phyloP scores from a whole-genome alignment of 1,140 invertebrate genomes.

The Paraescarpia echinospica region DNA sequence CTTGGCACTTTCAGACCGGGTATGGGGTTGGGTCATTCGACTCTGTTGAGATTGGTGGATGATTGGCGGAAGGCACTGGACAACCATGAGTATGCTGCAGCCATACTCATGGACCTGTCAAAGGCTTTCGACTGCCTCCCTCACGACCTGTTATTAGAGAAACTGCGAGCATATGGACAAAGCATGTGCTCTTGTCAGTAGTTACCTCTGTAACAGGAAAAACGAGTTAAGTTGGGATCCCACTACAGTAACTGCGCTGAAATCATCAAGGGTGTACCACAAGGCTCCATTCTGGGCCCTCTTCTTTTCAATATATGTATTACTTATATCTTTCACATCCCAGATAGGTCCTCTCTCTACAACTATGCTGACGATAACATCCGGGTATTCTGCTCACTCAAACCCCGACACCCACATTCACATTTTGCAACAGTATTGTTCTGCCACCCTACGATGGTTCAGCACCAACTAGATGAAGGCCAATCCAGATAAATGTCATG shows the following conservation, averaged over 20 bases:
- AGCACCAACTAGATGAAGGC: slow-evolving; percentile 26
- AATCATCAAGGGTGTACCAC: not conserved
- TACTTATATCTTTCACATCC: not conserved
- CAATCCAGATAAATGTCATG: slow-evolving; percentile 20
- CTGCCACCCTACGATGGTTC: slow-evolving; percentile 10
- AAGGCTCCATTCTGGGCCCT: not conserved
- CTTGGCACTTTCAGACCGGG: slow-evolving; percentile 3
- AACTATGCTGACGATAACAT: slow-evolving; percentile 10
- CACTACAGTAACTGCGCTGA: too few relatives aligned
- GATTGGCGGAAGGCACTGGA: slow-evolving; percentile 21
- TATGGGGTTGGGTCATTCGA: not conserved
- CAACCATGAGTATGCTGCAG: slow-evolving; percentile 7
- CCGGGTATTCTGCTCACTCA: not conserved
- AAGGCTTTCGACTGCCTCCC: slow-evolving; percentile 28
- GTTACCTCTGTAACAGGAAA: not conserved
- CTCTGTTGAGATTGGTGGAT: slow-evolving; percentile 16
- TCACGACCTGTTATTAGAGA: slow-evolving; percentile 19
- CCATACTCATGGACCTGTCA: slow-evolving; percentile 20
- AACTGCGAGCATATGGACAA: slow-evolving; percentile 20
- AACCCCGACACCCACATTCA: not conserved
- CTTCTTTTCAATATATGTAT: not conserved
- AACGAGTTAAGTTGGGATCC: not conserved
- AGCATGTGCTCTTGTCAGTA: slow-evolving; percentile 8
- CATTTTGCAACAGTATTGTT: not conserved
- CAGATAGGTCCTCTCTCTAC: not conserved